phyloP scores from a whole-genome alignment of 2,113 vertebrate genomes.

The Trogon surrucura region DNA sequence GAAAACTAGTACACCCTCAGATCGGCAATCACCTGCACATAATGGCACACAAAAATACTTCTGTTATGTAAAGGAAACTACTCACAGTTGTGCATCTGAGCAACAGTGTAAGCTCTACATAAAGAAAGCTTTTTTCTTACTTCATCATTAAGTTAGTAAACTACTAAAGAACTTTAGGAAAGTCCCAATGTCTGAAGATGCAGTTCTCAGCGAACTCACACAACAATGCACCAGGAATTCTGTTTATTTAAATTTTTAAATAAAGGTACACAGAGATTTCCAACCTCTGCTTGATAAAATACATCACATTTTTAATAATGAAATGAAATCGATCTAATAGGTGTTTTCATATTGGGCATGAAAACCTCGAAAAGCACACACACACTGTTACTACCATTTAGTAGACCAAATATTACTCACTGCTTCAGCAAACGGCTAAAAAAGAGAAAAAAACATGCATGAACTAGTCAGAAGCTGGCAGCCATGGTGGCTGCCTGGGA shows the following conservation, averaged over 20 bases:
- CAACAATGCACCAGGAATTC: background rate
- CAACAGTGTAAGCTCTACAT: background rate
- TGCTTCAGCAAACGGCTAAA: background rate
- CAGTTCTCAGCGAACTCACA: background rate
- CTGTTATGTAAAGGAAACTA: background rate
- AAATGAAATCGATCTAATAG: background rate
- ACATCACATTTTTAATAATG: background rate
- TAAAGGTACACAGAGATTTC: background rate
- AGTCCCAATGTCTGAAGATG: background rate
- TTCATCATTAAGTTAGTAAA: background rate
- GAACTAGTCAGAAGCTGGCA: background rate
- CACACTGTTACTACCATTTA: background rate
- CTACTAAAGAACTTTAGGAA: background rate
- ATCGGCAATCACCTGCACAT: background rate
- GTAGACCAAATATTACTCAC: background rate
- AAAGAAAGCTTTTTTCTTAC: background rate
- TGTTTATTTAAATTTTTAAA: background rate
- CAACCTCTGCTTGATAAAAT: background rate
- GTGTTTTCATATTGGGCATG: background rate
- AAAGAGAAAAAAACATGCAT: fast-evolving
- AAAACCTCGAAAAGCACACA: background rate
- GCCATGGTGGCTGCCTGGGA: background rate
- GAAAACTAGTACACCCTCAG: background rate
- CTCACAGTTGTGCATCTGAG: background rate
- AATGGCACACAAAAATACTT: background rate